Base-by-base conservation (phyloP, 2,888 invertebrate species). In the Geophilus truncorum region DNA sequence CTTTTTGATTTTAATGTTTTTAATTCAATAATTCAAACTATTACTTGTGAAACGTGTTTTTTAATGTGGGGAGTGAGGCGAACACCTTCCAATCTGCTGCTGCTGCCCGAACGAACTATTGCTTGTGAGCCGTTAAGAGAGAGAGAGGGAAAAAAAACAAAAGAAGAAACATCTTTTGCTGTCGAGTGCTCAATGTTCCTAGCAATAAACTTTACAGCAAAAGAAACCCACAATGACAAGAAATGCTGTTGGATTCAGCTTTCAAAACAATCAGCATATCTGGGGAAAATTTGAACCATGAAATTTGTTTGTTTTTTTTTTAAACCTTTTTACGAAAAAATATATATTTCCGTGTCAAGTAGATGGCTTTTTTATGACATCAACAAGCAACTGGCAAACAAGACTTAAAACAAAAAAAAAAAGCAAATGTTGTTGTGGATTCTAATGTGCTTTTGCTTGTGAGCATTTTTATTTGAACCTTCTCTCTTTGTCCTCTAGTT, bases 61-160 rank as follows among this genome's bases (percentile, higher is more conserved):
- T 70, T 70, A 12, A 70, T 70, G 70, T 70, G 70, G 70, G 70
- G 70, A 70, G 70, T 70, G 70, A 70, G 70, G 12, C 70, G 70
- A 70, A 70, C 70, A 70, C 70, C 70, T 70, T 70, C 70, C 70
- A 70, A 70, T 70, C 70, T 70, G 70, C 70, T 70, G 70, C 70
- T 70, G 70, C 70, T 70, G 70, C 70, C 70, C 28, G 70, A 70
- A 70, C 28, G 70, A 70, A 70, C 70, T 70, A 70, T 70, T 70
- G 70, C 70, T 70, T 70, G 70, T 28, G 70, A 70, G 70, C 28
- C 12, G 70, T 70, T 28, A 70, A 28, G 23, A 62, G 23, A 51
- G 18, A 21, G 70, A 70, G 70, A 70, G 25, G 28, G 28, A 28
- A 12, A 25, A 12, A 10, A n/a, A 70, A 25, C 10, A 23, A 25